phyloP scores from a whole-genome alignment of 1,140 invertebrate species.

The Grapholita molesta region DNA sequence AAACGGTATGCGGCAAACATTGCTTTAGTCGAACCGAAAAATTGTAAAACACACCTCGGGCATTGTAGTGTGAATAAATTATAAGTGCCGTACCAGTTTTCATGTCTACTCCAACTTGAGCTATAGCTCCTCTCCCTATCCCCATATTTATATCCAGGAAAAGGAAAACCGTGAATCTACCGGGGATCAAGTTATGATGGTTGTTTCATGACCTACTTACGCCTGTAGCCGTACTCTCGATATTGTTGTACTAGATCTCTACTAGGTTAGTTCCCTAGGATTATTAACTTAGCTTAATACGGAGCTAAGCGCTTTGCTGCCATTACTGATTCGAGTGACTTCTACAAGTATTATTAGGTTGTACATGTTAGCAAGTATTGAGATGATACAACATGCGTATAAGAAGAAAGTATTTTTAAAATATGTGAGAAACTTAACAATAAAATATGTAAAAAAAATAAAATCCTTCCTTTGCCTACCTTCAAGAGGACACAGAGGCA shows the following conservation, averaged over 20 bases:
- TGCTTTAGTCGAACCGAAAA: constrained; percentile 39
- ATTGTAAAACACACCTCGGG: constrained; percentile 48
- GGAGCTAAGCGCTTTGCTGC: constrained; percentile 1
- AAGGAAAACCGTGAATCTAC: constrained; percentile 42
- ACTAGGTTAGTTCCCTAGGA: constrained; percentile 48
- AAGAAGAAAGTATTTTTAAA: neutral
- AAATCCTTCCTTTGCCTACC: too few relatives aligned
- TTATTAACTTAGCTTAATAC: constrained; percentile 43
- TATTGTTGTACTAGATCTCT: constrained; percentile 62
- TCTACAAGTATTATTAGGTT: neutral
- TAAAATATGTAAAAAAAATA: too few relatives aligned
- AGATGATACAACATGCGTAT: too few relatives aligned
- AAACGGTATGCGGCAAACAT: constrained; percentile 15
- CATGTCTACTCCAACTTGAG: constrained; percentile 32
- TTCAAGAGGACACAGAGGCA: too few relatives aligned
- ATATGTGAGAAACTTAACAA: too few relatives aligned
- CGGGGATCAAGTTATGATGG: constrained; percentile 41
- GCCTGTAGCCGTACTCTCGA: constrained; percentile 42
- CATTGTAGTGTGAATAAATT: constrained; percentile 67
- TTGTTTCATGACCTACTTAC: constrained; percentile 53
- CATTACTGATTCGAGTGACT: neutral
- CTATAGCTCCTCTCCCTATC: constrained; percentile 28
- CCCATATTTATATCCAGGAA: constrained; percentile 23
- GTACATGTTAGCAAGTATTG: neutral
- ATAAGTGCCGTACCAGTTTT: constrained; percentile 54